A percentile compares a stretch with the other conserved stretches of the same genome.
These are phyloP conservation scores for Planiliza haematocheilus DNA, from an alignment of 2,113 vertebrate species.

Conservation along the genomic window DNA sequence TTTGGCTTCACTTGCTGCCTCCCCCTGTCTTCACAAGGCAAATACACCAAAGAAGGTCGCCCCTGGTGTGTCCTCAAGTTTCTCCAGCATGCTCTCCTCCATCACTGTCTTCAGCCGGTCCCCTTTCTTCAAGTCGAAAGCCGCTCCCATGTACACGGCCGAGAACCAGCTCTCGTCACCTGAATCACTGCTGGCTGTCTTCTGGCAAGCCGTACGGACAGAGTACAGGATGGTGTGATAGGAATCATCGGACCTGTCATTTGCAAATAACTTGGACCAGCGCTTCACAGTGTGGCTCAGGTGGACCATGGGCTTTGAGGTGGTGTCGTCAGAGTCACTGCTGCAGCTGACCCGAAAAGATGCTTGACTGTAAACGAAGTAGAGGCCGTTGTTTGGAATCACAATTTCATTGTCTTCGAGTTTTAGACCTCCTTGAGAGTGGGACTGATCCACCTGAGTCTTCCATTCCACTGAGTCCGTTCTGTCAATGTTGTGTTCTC, in stretches of 20 bases:
- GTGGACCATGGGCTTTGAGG: slow-evolving; percentile 31
- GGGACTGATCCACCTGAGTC: slow-evolving; percentile 62
- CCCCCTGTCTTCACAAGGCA: slow-evolving; percentile 65
- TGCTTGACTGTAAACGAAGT: slow-evolving; percentile 84
- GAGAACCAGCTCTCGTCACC: slow-evolving; percentile 53
- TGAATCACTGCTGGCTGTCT: fast-evolving
- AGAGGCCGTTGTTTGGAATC: slow-evolving; percentile 72
- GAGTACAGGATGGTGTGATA: slow-evolving; percentile 73
- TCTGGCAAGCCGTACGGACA: slow-evolving; percentile 68
- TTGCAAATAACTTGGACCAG: slow-evolving; percentile 39
- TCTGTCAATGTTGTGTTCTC: slow-evolving; percentile 13
- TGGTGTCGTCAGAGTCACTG: fast-evolving
- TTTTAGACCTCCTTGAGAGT: slow-evolving; percentile 63
- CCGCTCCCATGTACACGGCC: slow-evolving; percentile 79
- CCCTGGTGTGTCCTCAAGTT: slow-evolving; percentile 47
- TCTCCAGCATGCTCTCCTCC: slow-evolving; percentile 14
- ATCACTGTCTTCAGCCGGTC: slow-evolving; percentile 71
- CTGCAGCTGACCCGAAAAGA: slow-evolving; percentile 76
- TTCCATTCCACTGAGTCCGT: slow-evolving; percentile 62
- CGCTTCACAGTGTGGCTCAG: slow-evolving; percentile 74
- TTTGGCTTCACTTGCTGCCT: too few species aligned
- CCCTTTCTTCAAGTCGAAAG: slow-evolving; percentile 67
- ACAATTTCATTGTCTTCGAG: slow-evolving; percentile 73
- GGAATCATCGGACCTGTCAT: fast-evolving
- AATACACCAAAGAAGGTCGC: slow-evolving; percentile 83